Evolutionary conservation across 2,113 vertebrate genomes (phyloP).

Genomic region (Bujurquina vittata): DNA sequence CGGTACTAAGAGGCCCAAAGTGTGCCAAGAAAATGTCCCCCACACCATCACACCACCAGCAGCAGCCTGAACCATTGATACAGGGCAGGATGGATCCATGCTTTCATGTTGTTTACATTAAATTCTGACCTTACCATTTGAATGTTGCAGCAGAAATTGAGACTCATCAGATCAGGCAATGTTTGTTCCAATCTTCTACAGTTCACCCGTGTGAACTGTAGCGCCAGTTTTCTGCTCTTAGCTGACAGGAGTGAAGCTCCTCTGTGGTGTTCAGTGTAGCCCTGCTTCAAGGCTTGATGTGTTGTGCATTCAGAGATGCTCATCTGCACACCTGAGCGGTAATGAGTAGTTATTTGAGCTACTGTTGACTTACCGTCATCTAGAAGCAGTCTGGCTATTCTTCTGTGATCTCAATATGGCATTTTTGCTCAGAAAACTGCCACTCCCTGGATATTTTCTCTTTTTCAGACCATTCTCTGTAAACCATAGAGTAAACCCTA

Average conservation of each 20-base stretch:
- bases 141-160: not conserved
- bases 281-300: not conserved
- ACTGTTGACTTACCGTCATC: not conserved
- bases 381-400: not conserved
- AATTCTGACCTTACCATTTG: not conserved
- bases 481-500: not conserved
- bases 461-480: not conserved
- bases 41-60: not conserved
- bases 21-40: not conserved
- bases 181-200: not conserved
- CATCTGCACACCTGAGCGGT: not conserved
- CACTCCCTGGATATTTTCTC: not conserved
- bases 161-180: not conserved
- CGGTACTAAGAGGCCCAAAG: not conserved
- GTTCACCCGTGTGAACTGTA: not conserved
- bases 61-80: not conserved
- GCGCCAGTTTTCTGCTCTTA: not conserved
- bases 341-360: not conserved
- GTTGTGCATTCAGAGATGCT: not conserved
- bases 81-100: not conserved
- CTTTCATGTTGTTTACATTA: not conserved
- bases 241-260: no score
- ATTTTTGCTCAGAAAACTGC: not conserved
- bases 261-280: not conserved
- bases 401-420: not conserved